Evolutionary conservation across 2,888 invertebrate genomes (phyloP), one percentile per base, ranked within the genome.

Genomic region (Teleiodes luculella): DNA sequence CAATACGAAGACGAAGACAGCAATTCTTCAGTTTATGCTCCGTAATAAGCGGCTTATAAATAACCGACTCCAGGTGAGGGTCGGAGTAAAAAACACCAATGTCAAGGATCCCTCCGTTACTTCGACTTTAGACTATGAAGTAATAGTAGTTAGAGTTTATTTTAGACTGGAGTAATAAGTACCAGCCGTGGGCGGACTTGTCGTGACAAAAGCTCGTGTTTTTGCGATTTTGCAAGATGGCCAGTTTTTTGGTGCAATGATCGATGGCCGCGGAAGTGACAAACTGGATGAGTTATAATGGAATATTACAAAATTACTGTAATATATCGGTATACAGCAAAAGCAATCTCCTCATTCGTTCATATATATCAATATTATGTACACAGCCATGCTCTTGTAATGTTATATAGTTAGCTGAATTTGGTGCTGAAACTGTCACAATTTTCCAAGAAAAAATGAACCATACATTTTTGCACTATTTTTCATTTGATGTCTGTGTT

Each of bases 31-130:
- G 31, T 35, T 30, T 36, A 24, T 24, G 7, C 8, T 33, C 30
- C n/a, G 10, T 43, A 43, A 43, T 35, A 36, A 36, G 24, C 24
- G 18, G 14, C 6, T 30, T 31, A 33, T 28, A 39, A 48, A 53
- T 48, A 48, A 14, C 36, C 31, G 39, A 4, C 47, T 35, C 18
- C 46, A 41, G 31, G 36, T 43, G 46, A 55, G 58, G 59, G 61
- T 60, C 59, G 64, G 53, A 53, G 64, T 60, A 61, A 55, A 60
- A 54, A 54, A 65, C 58, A 59, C 57, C 74, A 73, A 71, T 73
- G 72, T 72, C 74, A 72, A 74, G 72, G 74, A 67, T 63, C 54
- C 13, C 16, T 31, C 30, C 13, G 30, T 56, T 53, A 49, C 59
- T 46, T 41, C 53, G 48, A 41, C 39, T 37, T 59, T 43, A 57